Evolutionary conservation across 2,113 vertebrate genomes (phyloP).

Genomic region (Rafetus swinhoei): DNA sequence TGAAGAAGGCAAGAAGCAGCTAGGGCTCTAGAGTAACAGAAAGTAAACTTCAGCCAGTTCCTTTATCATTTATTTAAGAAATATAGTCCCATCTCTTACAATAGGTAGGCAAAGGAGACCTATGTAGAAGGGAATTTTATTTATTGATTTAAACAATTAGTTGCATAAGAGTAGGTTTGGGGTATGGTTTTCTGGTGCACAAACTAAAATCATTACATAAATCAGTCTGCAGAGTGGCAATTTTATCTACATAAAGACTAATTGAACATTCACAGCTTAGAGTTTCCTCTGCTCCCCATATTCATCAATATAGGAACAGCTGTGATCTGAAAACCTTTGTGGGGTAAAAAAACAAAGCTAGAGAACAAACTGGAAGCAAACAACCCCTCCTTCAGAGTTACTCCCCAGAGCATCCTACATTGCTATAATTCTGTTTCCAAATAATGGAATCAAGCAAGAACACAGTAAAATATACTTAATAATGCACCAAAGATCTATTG

Average conservation of each 20-base stretch:
- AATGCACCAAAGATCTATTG: background rate
- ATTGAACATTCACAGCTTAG: conserved; percentile 57
- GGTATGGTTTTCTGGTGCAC: background rate
- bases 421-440: background rate
- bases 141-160: conserved; percentile 52
- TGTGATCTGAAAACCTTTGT: conserved; percentile 71
- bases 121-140: background rate
- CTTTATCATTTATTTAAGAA: conserved; percentile 63
- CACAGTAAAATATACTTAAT: background rate
- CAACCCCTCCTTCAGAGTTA: conserved; percentile 48
- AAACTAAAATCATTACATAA: conserved; percentile 56
- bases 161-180: conserved; percentile 39
- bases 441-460: background rate
- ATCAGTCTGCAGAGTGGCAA: conserved; percentile 53
- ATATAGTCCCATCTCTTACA: conserved; percentile 36
- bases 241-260: conserved; percentile 62
- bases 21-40: conserved; percentile 69
- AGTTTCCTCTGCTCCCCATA: conserved; percentile 55
- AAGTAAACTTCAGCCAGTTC: conserved; percentile 78
- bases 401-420: conserved; percentile 34
- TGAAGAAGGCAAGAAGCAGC: conserved; percentile 80
- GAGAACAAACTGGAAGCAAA: conserved; percentile 50
- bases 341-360: conserved; percentile 43
- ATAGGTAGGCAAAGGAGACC: conserved; percentile 55
- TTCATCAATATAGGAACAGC: conserved; percentile 65